Base-by-base conservation (phyloP, 1,140 invertebrate genomes). In the Drosophila quadrilineata region DNA sequence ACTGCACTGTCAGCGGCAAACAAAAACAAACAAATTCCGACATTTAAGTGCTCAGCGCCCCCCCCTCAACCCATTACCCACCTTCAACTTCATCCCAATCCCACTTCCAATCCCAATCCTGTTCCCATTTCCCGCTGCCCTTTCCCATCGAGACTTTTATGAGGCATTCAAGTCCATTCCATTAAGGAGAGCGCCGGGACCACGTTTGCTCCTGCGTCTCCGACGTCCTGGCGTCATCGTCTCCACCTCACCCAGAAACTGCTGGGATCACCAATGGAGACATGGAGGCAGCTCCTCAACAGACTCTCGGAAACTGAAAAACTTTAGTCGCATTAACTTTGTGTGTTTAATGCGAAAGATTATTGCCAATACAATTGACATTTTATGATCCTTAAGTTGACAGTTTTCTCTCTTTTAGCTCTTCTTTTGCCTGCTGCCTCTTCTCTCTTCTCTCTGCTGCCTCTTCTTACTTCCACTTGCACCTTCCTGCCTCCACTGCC, bases 21-120 rank as follows among this genome's bases (percentile, higher is more conserved):
- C 28, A 76, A 84, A 45, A 84, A 84, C 73, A 84, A 84, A 84
- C 77, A 82, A 84, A 82, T 77, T 70, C 56, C 77, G 52, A 48
- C 54, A 48, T 71, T 84, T 85, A 82, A 85, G 77, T 85, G 77
- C 76, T 64, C 79, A 70, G 77, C 68, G 68, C 58, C 65, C 72
- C 76, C n/a, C n/a, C n/a, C n/a, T n/a, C n/a, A n/a, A 80, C 69
- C 77, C 68, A 58, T 68, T 57, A 43, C 53, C 43, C 33, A 19
- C 60, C 52, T 48, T 41, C 9, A 33, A n/a, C n/a, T n/a, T n/a
- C 46, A 3, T n/a, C 12, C 35, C 14, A 17, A 4, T 31, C 14
- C 6, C 1, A 50, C 14, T 24, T 50, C 10, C 17, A 16, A n/a
- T n/a, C 31, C 24, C 9, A 26, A 31, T 65, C 19, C 26, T 35